A percentile compares a stretch with the other conserved stretches of the same genome.
Evolutionary conservation across 2,113 vertebrate species (phyloP).

Genomic region (Probosciger aterrimus): DNA sequence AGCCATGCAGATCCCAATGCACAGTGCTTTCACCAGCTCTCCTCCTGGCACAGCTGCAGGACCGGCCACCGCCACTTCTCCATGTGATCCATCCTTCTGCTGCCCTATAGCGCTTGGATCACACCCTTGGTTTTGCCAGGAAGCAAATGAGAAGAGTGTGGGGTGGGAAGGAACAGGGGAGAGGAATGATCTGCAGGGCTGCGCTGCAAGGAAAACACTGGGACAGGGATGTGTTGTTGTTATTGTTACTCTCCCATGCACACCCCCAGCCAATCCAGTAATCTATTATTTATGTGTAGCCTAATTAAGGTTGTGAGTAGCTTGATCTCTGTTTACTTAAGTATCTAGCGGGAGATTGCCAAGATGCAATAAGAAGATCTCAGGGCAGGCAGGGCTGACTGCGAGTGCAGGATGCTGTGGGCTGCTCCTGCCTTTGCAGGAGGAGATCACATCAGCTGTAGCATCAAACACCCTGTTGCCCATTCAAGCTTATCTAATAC

Average conservation of each 20-base stretch:
- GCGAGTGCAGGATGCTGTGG: not conserved
- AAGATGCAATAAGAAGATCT: conserved; percentile 56
- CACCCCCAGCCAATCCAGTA: conserved; percentile 55
- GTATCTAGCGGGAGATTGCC: conserved; percentile 59
- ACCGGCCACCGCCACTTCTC: accelerated
- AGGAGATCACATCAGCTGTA: not conserved
- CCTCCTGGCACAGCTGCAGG: accelerated
- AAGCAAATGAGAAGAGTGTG: accelerated
- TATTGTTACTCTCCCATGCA: not conserved
- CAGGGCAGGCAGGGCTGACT: conserved; percentile 24
- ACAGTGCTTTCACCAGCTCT: accelerated
- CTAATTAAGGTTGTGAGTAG: conserved; percentile 75
- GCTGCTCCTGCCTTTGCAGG: not conserved
- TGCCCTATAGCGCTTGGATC: accelerated
- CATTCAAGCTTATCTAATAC: conserved; percentile 53
- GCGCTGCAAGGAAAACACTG: accelerated
- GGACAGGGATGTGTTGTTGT: not conserved
- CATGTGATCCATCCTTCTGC: accelerated
- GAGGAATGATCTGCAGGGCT: not conserved
- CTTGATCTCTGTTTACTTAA: conserved; percentile 76
- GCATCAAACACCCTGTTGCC: not conserved
- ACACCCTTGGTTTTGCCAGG: accelerated
- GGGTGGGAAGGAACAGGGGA: not conserved
- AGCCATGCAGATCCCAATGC: accelerated
- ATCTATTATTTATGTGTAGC: conserved; percentile 71